These are phyloP conservation scores for Pangasius mekongensis DNA, from an alignment of 2,797 vertebrate species.

Conservation along the genomic window DNA sequence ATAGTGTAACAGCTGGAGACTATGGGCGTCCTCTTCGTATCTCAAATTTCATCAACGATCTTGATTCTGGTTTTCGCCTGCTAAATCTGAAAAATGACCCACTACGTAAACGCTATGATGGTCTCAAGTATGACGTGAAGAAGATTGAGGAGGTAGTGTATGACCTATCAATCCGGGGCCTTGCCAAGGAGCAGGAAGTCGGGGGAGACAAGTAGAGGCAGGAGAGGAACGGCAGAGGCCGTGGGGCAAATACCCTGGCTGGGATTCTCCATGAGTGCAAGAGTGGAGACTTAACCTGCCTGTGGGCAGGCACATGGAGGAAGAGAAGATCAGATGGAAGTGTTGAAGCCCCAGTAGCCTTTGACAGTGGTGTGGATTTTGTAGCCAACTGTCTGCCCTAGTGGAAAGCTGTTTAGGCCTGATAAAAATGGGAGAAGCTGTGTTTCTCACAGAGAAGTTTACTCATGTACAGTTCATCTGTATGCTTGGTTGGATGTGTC, in stretches of 20 bases:
- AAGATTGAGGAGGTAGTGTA: constrained; percentile 99
- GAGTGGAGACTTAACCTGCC: constrained; percentile 58
- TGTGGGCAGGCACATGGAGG: constrained; percentile 39
- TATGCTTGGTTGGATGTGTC: constrained; percentile 41
- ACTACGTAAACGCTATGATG: constrained; percentile 94
- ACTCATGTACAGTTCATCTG: constrained; percentile 52
- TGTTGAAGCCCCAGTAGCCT: constrained; percentile 61
- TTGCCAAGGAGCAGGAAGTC: constrained; percentile 82
- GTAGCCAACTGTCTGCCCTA: constrained; percentile 27
- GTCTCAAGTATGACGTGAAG: constrained; percentile 97
- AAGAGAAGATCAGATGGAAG: constrained; percentile 54
- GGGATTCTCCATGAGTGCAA: constrained; percentile 60
- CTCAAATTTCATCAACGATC: constrained; percentile 94
- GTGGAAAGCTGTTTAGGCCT: constrained; percentile 52
- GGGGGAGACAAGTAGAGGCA: constrained; percentile 61
- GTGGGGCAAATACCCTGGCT: constrained; percentile 51
- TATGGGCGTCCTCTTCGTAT: constrained; percentile 93
- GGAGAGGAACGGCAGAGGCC: constrained; percentile 14
- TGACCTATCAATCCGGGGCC: constrained; percentile 93
- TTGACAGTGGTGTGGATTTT: constrained; percentile 46
- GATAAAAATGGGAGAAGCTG: constrained; percentile 43
- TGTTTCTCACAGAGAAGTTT: constrained; percentile 52
- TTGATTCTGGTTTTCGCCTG: constrained; percentile 96
- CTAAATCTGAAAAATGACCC: constrained; percentile 98
- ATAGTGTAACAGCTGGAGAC: constrained; percentile 96